A percentile compares a stretch with the other conserved stretches of the same genome.
phyloP scores from a whole-genome alignment of 2,113 vertebrate genomes.

The Terrapene triunguis region DNA sequence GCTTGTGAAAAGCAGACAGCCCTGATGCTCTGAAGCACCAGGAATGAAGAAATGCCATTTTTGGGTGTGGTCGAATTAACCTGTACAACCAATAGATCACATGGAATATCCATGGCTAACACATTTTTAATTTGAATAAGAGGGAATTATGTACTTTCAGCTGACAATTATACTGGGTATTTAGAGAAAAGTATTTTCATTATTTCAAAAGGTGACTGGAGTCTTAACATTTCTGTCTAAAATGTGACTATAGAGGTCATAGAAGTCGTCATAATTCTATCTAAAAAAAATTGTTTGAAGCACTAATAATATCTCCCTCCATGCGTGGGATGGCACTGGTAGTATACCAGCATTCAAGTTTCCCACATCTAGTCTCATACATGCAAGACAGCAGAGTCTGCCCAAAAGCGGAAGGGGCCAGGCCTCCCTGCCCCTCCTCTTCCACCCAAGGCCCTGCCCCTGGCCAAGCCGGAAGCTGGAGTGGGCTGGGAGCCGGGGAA shows the following conservation, averaged over 20 bases:
- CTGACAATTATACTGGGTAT: background rate
- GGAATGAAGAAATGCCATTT: background rate
- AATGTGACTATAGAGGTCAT: background rate
- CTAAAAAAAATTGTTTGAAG: background rate
- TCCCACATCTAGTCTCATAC: background rate
- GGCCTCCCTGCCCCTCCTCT: too few species aligned
- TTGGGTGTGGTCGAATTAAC: background rate
- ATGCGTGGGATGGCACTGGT: background rate
- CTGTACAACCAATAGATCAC: background rate
- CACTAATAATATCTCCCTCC: background rate
- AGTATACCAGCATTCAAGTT: background rate
- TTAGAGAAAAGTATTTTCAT: background rate
- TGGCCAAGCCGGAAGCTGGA: too few species aligned
- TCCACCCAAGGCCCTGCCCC: too few species aligned
- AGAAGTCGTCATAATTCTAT: background rate
- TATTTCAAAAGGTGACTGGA: background rate
- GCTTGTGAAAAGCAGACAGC: background rate
- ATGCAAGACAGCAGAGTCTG: too few species aligned
- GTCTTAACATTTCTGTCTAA: background rate
- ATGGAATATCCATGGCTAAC: background rate
- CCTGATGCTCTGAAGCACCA: background rate
- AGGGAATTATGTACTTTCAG: background rate
- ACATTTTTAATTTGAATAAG: background rate
- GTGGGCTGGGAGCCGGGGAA: too few species aligned
- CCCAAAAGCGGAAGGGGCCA: too few species aligned